Conservation (phyloP, 2,113 vertebrate genomes). For the Alosa alosa region DNA sequence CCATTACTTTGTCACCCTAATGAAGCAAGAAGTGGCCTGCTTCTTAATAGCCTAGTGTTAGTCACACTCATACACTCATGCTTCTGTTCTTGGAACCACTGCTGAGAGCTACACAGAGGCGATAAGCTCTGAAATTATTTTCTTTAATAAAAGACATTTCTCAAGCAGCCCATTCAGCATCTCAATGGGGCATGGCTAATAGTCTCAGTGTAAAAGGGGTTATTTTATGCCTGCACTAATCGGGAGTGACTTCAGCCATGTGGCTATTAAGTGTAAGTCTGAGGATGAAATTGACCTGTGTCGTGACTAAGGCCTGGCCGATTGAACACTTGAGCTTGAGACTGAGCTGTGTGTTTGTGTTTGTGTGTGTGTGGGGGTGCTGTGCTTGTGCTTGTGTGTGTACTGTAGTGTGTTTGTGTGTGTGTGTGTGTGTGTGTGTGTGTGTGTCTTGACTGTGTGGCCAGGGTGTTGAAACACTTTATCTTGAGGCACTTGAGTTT, state of each 20-base stretch:
- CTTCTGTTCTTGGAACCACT: neutral
- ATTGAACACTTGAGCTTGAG: neutral
- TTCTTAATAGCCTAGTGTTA: neutral
- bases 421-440: neutral
- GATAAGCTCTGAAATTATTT: neutral
- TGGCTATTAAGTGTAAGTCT: neutral
- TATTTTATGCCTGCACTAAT: neutral
- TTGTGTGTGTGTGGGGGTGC: neutral
- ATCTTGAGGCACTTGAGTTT: no score
- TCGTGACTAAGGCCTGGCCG: neutral
- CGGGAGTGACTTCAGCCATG: neutral
- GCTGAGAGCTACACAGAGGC: neutral
- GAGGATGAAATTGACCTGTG: neutral
- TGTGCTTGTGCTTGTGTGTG: neutral
- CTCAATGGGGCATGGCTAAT: neutral
- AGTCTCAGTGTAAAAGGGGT: neutral
- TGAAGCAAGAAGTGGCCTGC: neutral
- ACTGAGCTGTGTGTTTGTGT: neutral
- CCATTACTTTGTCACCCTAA: neutral
- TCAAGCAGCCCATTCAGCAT: neutral
- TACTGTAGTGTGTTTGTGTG: neutral
- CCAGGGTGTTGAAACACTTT: no score
- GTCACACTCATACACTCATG: neutral
- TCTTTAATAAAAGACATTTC: neutral
- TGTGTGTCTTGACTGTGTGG: neutral